These are phyloP conservation scores for Phortica okadai DNA, from an alignment of 2,888 invertebrate genomes.

Conservation along the genomic window DNA sequence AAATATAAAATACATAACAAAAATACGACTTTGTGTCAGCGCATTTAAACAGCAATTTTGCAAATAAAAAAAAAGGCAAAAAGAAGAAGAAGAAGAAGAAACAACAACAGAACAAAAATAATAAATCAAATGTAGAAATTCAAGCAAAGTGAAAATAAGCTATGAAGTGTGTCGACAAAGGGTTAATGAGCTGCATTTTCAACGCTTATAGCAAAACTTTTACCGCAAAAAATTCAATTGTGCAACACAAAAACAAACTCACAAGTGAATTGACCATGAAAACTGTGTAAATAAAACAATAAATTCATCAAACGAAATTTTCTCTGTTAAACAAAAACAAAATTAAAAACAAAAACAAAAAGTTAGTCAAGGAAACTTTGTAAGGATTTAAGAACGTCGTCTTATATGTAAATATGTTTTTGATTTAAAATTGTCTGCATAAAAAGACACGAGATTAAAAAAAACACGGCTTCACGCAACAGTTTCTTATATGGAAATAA, in stretches of 20 bases:
- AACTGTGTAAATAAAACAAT: background rate
- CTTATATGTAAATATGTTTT: too few relatives aligned
- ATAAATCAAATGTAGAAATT: conserved; percentile 30
- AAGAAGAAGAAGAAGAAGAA: background rate
- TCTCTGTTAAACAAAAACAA: too few relatives aligned
- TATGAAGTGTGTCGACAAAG: background rate
- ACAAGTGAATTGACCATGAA: background rate
- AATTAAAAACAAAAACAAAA: too few relatives aligned
- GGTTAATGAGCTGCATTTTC: conserved; percentile 20
- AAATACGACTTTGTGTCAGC: background rate
- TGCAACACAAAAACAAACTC: background rate
- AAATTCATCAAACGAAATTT: background rate
- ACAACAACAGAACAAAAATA: background rate
- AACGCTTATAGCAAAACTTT: conserved; percentile 8
- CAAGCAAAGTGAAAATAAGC: background rate
- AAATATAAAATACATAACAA: background rate
- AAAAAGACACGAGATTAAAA: too few relatives aligned
- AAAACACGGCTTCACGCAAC: too few relatives aligned
- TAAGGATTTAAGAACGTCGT: too few relatives aligned
- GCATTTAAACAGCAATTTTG: background rate
- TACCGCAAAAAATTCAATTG: background rate
- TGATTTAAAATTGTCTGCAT: too few relatives aligned
- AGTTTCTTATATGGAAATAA: too few relatives aligned
- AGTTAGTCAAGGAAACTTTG: too few relatives aligned
- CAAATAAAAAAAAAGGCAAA: conserved; percentile 7